phyloP scores from a whole-genome alignment of 1,140 invertebrate species.

The Gryon sp. region DNA sequence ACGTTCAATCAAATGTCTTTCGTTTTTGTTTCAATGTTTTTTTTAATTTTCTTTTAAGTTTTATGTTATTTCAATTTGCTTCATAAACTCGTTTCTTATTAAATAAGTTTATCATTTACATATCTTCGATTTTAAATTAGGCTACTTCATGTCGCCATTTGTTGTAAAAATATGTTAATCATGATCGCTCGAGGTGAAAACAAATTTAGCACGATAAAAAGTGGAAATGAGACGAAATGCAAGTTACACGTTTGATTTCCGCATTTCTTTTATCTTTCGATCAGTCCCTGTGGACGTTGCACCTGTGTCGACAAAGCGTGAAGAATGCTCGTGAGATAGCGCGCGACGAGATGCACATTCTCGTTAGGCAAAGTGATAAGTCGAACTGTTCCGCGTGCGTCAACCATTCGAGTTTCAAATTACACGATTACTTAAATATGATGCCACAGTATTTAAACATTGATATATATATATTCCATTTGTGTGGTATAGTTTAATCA shows the following conservation, averaged over 20 bases:
- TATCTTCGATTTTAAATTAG: conserved; percentile 47
- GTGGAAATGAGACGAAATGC: conserved; percentile 47
- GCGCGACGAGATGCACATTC: conserved; percentile 72
- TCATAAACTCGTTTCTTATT: conserved; percentile 5
- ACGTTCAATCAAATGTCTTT: too few relatives aligned
- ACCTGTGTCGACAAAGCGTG: conserved; percentile 68
- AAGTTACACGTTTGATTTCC: conserved; percentile 41
- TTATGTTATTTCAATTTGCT: background rate
- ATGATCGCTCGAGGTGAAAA: conserved; percentile 27
- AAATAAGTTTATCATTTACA: conserved; percentile 27
- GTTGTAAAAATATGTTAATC: conserved; percentile 24
- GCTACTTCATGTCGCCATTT: conserved; percentile 36
- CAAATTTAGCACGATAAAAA: conserved; percentile 30
- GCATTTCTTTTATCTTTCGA: conserved; percentile 38
- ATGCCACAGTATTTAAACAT: conserved; percentile 2
- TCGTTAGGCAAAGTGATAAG: conserved; percentile 78
- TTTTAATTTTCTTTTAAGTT: too few relatives aligned
- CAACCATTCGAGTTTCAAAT: conserved; percentile 34
- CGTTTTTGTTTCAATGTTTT: too few relatives aligned
- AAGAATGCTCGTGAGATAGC: conserved; percentile 62
- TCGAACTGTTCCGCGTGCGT: conserved; percentile 72
- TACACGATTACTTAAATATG: conserved; percentile 22
- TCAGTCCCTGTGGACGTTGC: conserved; percentile 50
- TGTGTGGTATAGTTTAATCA: conserved; percentile 3
- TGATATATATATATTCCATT: background rate